These are phyloP conservation scores for Hylaeus anthracinus DNA, from an alignment of 1,140 invertebrate species.

Conservation along the genomic window DNA sequence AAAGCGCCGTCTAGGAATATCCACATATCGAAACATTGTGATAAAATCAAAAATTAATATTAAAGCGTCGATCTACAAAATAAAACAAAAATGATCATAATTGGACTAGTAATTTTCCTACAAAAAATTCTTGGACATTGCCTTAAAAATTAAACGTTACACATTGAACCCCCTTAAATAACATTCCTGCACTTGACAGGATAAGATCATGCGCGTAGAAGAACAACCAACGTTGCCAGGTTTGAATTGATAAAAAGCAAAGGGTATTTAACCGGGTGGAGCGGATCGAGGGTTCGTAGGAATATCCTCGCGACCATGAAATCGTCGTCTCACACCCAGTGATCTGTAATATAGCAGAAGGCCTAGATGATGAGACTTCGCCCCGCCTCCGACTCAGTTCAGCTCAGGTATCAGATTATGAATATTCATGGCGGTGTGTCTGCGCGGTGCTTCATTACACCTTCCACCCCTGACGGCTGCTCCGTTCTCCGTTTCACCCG, in stretches of 20 bases:
- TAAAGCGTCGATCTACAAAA: too few relatives aligned
- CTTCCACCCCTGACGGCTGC: conserved; percentile 64
- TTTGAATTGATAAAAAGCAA: conserved; percentile 23
- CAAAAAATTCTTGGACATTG: too few relatives aligned
- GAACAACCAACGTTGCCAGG: too few relatives aligned
- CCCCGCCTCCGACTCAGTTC: conserved; percentile 77
- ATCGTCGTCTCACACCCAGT: conserved; percentile 47
- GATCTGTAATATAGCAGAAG: conserved; percentile 79
- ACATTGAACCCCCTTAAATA: too few relatives aligned
- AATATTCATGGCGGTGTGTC: conserved; percentile 81
- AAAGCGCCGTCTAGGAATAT: too few relatives aligned
- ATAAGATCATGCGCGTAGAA: too few relatives aligned
- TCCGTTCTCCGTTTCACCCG: conserved; percentile 59
- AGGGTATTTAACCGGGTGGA: background rate
- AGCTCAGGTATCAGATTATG: conserved; percentile 82
- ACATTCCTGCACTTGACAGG: too few relatives aligned
- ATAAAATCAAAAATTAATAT: too few relatives aligned
- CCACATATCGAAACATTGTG: too few relatives aligned
- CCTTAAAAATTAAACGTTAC: too few relatives aligned
- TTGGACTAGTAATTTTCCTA: too few relatives aligned
- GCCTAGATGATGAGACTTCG: conserved; percentile 78
- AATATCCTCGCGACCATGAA: conserved; percentile 25
- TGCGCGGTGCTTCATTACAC: conserved; percentile 81
- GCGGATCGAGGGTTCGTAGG: conserved; percentile 13
- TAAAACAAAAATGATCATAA: too few relatives aligned